These are phyloP conservation scores for Cryptomyrus ogoouensis DNA, from an alignment of 2,113 vertebrate species.

Conservation along the genomic window DNA sequence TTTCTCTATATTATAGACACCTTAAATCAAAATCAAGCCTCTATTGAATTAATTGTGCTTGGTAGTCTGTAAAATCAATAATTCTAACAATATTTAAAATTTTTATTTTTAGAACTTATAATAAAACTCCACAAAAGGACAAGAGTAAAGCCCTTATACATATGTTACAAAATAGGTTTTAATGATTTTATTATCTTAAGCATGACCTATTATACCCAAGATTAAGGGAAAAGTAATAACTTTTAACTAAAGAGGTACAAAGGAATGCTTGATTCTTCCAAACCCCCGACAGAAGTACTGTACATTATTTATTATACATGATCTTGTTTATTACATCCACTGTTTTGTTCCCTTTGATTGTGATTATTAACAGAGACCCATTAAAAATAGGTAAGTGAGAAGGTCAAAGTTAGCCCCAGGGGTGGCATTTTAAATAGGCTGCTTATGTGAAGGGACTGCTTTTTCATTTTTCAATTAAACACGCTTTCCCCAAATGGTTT, in stretches of 20 bases:
- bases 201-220: not conserved
- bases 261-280: not conserved
- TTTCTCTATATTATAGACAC: not conserved
- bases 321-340: not conserved
- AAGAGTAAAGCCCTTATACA: not conserved
- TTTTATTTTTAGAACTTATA: not conserved
- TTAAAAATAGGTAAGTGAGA: conserved; percentile 23
- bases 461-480: conserved; percentile 28
- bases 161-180: not conserved
- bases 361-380: conserved; percentile 21
- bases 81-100: not conserved
- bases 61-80: not conserved
- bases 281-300: not conserved
- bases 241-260: not conserved
- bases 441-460: conserved; percentile 23
- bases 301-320: not conserved
- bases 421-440: conserved; percentile 21
- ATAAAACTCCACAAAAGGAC: not conserved
- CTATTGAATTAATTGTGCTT: not conserved
- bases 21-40: not conserved
- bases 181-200: not conserved
- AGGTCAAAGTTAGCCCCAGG: conserved; percentile 20
- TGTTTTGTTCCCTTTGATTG: conserved; percentile 18
- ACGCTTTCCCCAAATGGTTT: conserved; percentile 16
- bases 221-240: not conserved